Base-by-base conservation (phyloP, 2,888 invertebrate species). In the Sphecodes monilicornis region DNA sequence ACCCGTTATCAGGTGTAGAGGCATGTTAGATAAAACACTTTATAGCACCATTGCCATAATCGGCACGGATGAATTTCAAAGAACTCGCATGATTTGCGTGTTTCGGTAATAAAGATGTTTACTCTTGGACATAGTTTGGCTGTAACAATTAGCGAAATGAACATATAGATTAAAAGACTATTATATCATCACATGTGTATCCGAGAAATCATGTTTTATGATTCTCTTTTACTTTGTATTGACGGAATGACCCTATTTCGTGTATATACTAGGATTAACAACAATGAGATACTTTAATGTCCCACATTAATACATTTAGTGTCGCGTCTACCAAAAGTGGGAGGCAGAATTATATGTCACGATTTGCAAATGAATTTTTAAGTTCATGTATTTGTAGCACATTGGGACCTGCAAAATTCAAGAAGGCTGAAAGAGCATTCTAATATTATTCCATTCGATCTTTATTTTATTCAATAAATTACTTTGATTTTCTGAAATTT, bases 351-450 rank as follows among this genome's bases (percentile, higher is more conserved):
- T 10, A n/a, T 54, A n/a, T n/a, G n/a, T n/a, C 54, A 54, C n/a
- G 3, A n/a, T n/a, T n/a, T 54, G 11, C 11, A 50, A 50, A 50
- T 50, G 10, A 10, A 50, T 8, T 50, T 50, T 50, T 50, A 16
- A 0, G 8, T n/a, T n/a, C n/a, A n/a, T n/a, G n/a, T n/a, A n/a
- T n/a, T n/a, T 8, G 41, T 13, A 0, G 3, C 0, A 41, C 11
- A 41, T 41, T 13, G 41, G 41, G 41, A 11, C 13, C 41, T 41
- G 41, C 50, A 50, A 22, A 50, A 50, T 50, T 3, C 10, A 22
- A 10, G 10, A 10, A 22, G 10, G 4, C 0, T n/a, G 11, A 54
- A 54, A 54, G 54, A 43, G 43, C 16, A 43, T 41, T 0, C 10
- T 41, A 41, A 1, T 11, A 36, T 36, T 36, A 36, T 36, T 36